Evolutionary conservation across 2,888 invertebrate genomes (phyloP), one percentile per base, ranked within the genome.

Genomic region (Rhopalosiphum nymphaeae): DNA sequence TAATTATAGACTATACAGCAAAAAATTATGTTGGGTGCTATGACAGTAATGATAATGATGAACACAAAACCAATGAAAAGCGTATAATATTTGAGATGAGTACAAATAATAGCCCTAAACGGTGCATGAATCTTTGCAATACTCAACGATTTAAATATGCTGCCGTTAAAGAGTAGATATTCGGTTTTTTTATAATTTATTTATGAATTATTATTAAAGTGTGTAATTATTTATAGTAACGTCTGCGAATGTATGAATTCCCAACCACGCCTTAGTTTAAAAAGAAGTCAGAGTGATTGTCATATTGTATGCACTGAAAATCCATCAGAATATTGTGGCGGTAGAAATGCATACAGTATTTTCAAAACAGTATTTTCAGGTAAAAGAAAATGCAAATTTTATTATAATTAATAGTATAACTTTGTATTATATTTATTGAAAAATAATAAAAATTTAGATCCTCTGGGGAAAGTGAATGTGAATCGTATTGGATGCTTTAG

Each of bases 81-180:
- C 44, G 26, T 85, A 44, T 91, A 85, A 42, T n/a, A 10, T 91
- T 84, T 85, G 85, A 91, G 84, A 91, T 91, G 91, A 85, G 85
- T 57, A 85, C 36, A 21, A 91, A 91, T 84, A 93, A 93, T 42
- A 89, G 89, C 36, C 93, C 93, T 61, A 88, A 56, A 42, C 88
- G 89, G n/a, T 93, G 93, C 84, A 93, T 93, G 93, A 93, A 93
- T 56, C 84, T 93, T 11, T 91, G 91, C 10, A 85, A 91, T 29
- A 84, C 44, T 56, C 84, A 85, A 56, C 42, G 29, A 56, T 56
- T 84, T 42, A 85, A 91, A 91, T 91, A 91, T 85, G 85, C 91
- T 56, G 53, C 42, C 11, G 16, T 61, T 61, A 89, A 89, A 21
- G 57, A 25, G 57, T 25, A 57, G 16, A 21, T 13, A 29, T 89